These are phyloP conservation scores for Arnoldichthys spilopterus DNA, from an alignment of 2,797 vertebrate genomes.

Conservation along the genomic window DNA sequence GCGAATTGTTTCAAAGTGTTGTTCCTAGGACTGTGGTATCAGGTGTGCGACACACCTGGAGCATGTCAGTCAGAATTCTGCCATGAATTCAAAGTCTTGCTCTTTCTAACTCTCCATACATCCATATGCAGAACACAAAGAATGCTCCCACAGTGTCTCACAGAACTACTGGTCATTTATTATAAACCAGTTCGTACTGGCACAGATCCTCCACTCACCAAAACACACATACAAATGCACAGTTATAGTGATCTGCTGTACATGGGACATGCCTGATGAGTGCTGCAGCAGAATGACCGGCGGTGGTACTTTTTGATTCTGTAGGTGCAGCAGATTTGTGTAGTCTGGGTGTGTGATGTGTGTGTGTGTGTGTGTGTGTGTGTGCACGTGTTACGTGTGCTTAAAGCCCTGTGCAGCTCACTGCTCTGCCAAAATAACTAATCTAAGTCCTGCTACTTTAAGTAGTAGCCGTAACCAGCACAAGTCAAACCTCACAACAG, in stretches of 20 bases:
- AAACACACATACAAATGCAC: neutral
- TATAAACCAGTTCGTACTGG: conserved; percentile 35
- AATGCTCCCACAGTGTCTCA: conserved; percentile 33
- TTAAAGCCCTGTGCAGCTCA: conserved; percentile 32
- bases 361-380: conserved; percentile 13
- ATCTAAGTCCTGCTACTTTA: conserved; percentile 40
- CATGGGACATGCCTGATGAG: conserved; percentile 47
- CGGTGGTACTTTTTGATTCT: conserved; percentile 41
- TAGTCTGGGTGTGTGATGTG: no score
- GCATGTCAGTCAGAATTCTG: conserved; percentile 59
- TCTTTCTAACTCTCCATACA: conserved; percentile 66
- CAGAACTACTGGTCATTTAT: conserved; percentile 39
- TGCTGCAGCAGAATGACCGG: conserved; percentile 50
- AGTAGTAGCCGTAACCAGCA: conserved; percentile 21
- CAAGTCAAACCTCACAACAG: conserved; percentile 27
- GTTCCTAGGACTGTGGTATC: conserved; percentile 52
- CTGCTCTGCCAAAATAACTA: conserved; percentile 34
- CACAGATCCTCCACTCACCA: neutral
- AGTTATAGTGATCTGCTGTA: conserved; percentile 43
- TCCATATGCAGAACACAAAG: conserved; percentile 60
- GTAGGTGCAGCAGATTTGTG: conserved; percentile 38
- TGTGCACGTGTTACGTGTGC: conserved; percentile 21
- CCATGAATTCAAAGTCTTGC: conserved; percentile 54
- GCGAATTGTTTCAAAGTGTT: conserved; percentile 2
- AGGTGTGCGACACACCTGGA: conserved; percentile 62